Evolutionary conservation across 2,888 invertebrate species (phyloP).

Genomic region (Phorcus lineatus): DNA sequence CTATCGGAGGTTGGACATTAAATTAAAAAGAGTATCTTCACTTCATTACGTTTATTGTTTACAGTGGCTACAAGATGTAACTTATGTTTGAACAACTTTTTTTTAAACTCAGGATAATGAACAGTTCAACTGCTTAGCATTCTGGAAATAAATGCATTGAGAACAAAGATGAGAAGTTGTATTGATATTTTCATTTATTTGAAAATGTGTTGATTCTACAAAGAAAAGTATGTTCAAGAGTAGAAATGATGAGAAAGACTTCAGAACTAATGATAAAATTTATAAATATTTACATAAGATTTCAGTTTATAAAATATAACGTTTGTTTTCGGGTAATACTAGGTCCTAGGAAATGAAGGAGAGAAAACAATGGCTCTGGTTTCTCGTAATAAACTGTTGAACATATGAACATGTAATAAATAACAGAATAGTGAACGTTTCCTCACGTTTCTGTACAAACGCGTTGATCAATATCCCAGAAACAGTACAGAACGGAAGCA

Average conservation of each 20-base stretch:
- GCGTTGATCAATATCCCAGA: not conserved
- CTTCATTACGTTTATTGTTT: too few relatives aligned
- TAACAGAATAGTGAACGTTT: not conserved
- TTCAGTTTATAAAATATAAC: not conserved
- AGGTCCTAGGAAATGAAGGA: not conserved
- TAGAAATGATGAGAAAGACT: constrained; percentile 7
- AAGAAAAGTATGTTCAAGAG: constrained; percentile 3
- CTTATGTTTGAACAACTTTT: too few relatives aligned
- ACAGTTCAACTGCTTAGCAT: too few relatives aligned
- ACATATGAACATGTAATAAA: constrained; percentile 25
- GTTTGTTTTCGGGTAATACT: constrained; percentile 18
- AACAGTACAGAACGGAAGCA: not conserved
- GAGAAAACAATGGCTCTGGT: not conserved
- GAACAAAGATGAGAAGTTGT: too few relatives aligned
- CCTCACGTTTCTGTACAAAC: not conserved
- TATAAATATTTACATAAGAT: not conserved
- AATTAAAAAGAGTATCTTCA: too few relatives aligned
- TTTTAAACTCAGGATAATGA: too few relatives aligned
- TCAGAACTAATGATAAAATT: constrained; percentile 8
- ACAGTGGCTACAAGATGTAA: too few relatives aligned
- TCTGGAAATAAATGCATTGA: too few relatives aligned
- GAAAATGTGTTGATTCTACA: constrained; percentile 3
- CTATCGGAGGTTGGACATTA: too few relatives aligned
- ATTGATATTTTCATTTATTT: not conserved
- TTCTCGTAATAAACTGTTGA: not conserved